Evolutionary conservation across 2,888 invertebrate species (phyloP), one percentile per base, ranked within the genome.

Genomic region (Ypsolopha sequella): DNA sequence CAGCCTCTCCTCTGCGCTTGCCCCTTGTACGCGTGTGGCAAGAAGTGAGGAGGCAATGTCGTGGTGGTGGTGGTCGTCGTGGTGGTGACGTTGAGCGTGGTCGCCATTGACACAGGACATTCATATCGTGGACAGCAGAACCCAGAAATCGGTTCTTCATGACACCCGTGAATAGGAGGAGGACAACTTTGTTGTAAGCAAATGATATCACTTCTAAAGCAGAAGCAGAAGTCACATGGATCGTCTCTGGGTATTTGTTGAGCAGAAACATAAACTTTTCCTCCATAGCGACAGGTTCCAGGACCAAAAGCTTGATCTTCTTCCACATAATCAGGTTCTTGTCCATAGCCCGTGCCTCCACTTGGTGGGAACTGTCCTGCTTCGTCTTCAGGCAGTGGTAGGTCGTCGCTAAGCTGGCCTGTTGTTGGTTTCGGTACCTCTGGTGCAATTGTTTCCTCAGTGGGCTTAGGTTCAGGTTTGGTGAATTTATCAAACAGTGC

Each of bases 191-290:
- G 97, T 80, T 97, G 96, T 58, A 97, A 87, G 65, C 97, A 97
- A 67, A 97, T 97, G 64, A 97, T 97, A 70, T 97, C 96, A 73
- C 96, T 95, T 76, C 97, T 91, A 89, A 97, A 97, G 88, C 97
- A 97, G 92, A 97, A 97, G 80, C 97, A 97, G 88, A 97, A 97
- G 73, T 97, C 96, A 74, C 97, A 97, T 33, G 97, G 96, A 85
- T 97, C 96, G 63, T 96, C 95, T 62, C 97, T 89, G 41, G 96
- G 96, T 66, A 97, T 96, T 84, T 97, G 97, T 80, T 97, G 96
- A 1, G 97, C 97, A 1, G 96, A 96, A 43, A 96, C 95, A 75
- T 95, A 97, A 48, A 96, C 92, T 81, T 95, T 95, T 63, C 96
- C 96, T 53, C 95, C 95, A 64, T 96, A 97, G 63, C 96, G 89